Evolutionary conservation across 2,888 invertebrate species (phyloP).

Genomic region (Brachynemurus nebulosus): DNA sequence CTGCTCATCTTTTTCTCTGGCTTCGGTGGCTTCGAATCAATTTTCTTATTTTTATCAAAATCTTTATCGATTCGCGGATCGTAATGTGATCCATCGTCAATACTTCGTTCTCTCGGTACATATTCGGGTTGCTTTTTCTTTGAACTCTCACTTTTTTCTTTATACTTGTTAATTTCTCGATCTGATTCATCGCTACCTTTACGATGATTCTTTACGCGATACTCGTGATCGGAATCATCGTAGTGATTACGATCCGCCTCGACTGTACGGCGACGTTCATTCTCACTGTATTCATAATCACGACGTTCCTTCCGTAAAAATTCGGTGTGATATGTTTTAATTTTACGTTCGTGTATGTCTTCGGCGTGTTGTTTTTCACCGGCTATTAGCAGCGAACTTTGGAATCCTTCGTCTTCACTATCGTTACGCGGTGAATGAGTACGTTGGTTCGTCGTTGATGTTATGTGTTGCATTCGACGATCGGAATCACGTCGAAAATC

Average conservation of each 20-base stretch:
- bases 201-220: constrained; percentile 20
- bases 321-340: no score
- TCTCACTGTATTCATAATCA: neutral
- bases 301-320: constrained; percentile 10
- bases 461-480: constrained; percentile 28
- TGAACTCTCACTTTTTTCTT: constrained; percentile 36
- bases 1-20: constrained; percentile 53
- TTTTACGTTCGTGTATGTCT: constrained; percentile 29
- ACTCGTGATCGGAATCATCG: constrained; percentile 22
- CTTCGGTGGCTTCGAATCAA: constrained; percentile 39
- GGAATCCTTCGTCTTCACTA: constrained; percentile 57
- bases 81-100: constrained; percentile 52
- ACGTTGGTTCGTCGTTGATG: constrained; percentile 19
- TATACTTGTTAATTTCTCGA: constrained; percentile 30
- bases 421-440: constrained; percentile 33
- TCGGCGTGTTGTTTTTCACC: constrained; percentile 63
- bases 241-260: constrained; percentile 18
- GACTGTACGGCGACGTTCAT: neutral
- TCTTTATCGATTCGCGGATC: constrained; percentile 49
- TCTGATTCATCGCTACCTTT: neutral
- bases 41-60: constrained; percentile 29
- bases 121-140: constrained; percentile 38
- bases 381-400: constrained; percentile 52
- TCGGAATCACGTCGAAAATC: constrained; percentile 59
- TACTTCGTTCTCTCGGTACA: constrained; percentile 41